Evolutionary conservation across 2,888 invertebrate species (phyloP), one percentile per base, ranked within the genome.

Genomic region (Seira ritae): DNA sequence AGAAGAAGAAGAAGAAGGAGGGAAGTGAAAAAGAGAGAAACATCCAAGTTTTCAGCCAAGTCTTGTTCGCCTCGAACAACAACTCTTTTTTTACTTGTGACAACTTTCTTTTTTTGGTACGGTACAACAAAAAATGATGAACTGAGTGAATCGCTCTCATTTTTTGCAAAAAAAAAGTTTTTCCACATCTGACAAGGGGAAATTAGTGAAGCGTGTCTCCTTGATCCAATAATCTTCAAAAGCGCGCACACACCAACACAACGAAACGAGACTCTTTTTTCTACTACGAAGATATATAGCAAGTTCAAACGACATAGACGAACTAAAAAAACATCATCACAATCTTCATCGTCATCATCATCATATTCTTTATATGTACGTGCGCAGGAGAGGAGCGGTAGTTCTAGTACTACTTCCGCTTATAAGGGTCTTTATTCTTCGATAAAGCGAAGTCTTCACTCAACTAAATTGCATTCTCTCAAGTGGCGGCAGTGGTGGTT

Each of bases 171-270:
- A 75, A 79, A 79, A 73, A 66, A 4, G 2, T 67, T 80, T 80
- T 46, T 55, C 31, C 67, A 71, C 31, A 72, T 80, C 73, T 80
- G 80, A 80, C 80, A 80, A 80, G 73, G 42, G 73, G 73, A 80
- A 80, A 80, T 80, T 80, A 80, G 80, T 80, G 80, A 80, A 80
- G 80, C 80, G 80, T 80, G 80, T 80, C 80, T 73, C 80, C 80
- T 80, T 80, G 73, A 80, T 80, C 80, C 80, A 80, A 80, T 80
- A 80, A 80, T 80, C 80, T 80, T 80, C 73, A 80, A 80, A 80
- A 73, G 68, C 60, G 67, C 60, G 72, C 65, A 70, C 77, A 77
- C n/a, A n/a, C 23, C 8, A 55, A 55, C 55, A 55, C 55, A 31
- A 31, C 31, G 3, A 31, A 31, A 2, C 31, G 8, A 31, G 3